Base-by-base conservation (phyloP, 30 jellyfish, hydroid and myxozoan genomes). In the Cassiopea xamachana region DNA sequence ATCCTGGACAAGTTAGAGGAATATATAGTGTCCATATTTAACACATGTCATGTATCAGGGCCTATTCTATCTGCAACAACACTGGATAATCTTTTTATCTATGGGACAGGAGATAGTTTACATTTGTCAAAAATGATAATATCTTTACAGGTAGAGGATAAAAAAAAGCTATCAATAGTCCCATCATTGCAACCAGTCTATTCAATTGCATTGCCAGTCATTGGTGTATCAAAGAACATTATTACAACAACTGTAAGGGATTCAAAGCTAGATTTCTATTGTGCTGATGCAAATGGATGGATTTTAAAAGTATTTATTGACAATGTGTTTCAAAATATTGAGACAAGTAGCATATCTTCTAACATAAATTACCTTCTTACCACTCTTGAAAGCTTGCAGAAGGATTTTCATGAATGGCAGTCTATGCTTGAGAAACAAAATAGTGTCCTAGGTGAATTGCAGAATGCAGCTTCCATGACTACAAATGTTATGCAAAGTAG, bases 131-230 rank as follows among this genome's bases (percentile, higher is more conserved):
- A 17, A 17, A 44, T 80, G 68, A 18, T 43, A 17, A 46, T 80
- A 27, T 67, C 46, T 80, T 18, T 80, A 13, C 48, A 44, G 15
- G 15, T 62, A 60, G 60, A 80, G 47, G 60, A 68, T 48, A 77
- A 48, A 44, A 5, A 17, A 46, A 60, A 62, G 6, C 7, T 12
- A 17, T 6, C 50, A 7, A 9, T 80, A n/a, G 12, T 12, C 15
- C 80, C 89, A 15, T 2, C 58, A 6, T 80, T 80, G 2, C 60
- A 60, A 10, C 89, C 89, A 58, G 89, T 62, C 10, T 80, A 58
- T 48, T 18, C 89, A 17, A 80, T 80, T 2, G 44, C 67, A 6
- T 7, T 80, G 15, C 58, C 67, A 15, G 48, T 68, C 61, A 45
- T 39, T 46, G 45, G 70, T 8, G 2, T 80, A 8, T 61, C 80